These are phyloP conservation scores for Microctonus hyperodae DNA, from an alignment of 2,888 invertebrate genomes.

Conservation along the genomic window DNA sequence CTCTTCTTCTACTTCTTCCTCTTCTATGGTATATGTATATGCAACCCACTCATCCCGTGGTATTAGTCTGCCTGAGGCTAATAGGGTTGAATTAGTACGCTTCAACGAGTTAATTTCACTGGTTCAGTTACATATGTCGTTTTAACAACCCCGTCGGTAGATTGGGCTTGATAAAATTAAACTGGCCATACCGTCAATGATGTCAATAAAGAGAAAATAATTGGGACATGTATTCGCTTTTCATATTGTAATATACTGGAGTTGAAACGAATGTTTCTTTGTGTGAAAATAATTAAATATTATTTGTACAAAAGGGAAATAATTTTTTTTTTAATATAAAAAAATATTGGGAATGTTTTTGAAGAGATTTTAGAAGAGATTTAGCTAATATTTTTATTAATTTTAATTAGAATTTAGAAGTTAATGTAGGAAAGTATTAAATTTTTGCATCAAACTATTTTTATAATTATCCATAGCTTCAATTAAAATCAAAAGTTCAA, in stretches of 20 bases:
- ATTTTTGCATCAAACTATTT: too few relatives aligned
- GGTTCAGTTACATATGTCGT: conserved; percentile 41
- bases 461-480: too few relatives aligned
- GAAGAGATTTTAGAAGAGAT: too few relatives aligned
- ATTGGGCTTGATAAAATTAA: conserved; percentile 44
- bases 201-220: conserved; percentile 34
- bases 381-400: too few relatives aligned
- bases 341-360: too few relatives aligned
- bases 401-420: too few relatives aligned
- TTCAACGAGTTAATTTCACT: conserved; percentile 40
- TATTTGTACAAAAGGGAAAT: too few relatives aligned
- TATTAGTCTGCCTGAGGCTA: conserved; percentile 22
- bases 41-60: not conserved
- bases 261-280: not conserved
- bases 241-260: not conserved
- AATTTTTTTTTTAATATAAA: too few relatives aligned
- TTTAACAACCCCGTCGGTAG: conserved; percentile 37
- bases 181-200: conserved; percentile 32
- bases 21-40: too few relatives aligned
- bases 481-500: too few relatives aligned
- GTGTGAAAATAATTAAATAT: too few relatives aligned
- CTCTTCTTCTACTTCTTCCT: not conserved
- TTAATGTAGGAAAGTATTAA: too few relatives aligned
- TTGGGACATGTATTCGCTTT: not conserved
- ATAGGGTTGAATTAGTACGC: conserved; percentile 35